Evolutionary conservation across 2,797 vertebrate genomes (phyloP).

Genomic region (Xenopus petersii): DNA sequence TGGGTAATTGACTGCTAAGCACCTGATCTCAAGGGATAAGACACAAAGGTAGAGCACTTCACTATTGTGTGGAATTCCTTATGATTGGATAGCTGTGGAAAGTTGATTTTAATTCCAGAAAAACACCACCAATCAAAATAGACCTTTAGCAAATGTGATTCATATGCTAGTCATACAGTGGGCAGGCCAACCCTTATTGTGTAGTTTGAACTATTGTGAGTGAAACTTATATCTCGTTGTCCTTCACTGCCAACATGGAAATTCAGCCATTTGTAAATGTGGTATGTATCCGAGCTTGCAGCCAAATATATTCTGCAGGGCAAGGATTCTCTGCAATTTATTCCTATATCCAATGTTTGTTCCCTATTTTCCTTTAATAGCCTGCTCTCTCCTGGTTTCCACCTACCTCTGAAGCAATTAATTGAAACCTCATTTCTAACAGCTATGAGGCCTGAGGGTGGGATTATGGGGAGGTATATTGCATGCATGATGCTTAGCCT

Average conservation of each 20-base stretch:
- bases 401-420: not conserved
- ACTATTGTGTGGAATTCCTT: too few relatives aligned
- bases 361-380: not conserved
- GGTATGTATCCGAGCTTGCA: constrained; percentile 56
- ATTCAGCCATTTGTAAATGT: constrained; percentile 63
- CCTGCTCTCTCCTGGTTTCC: constrained; percentile 2
- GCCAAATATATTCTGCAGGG: constrained; percentile 40
- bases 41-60: too few relatives aligned
- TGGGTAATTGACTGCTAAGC: too few relatives aligned
- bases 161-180: too few relatives aligned
- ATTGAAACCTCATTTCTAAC: not conserved
- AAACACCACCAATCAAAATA: too few relatives aligned
- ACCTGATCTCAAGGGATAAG: too few relatives aligned
- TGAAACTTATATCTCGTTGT: constrained; percentile 58
- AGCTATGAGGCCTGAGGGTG: not conserved
- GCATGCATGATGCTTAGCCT: constrained; percentile 33
- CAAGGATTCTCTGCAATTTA: constrained; percentile 48
- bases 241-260: constrained; percentile 58
- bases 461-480: not conserved
- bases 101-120: too few relatives aligned
- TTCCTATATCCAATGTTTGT: not conserved
- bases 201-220: not conserved
- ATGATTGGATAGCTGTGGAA: too few relatives aligned
- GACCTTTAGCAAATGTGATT: too few relatives aligned
- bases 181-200: not conserved